A percentile compares a stretch with the other conserved stretches of the same genome.
These are phyloP conservation scores for Syndactyla subalaris DNA, from an alignment of 2,797 vertebrate species.

Conservation along the genomic window DNA sequence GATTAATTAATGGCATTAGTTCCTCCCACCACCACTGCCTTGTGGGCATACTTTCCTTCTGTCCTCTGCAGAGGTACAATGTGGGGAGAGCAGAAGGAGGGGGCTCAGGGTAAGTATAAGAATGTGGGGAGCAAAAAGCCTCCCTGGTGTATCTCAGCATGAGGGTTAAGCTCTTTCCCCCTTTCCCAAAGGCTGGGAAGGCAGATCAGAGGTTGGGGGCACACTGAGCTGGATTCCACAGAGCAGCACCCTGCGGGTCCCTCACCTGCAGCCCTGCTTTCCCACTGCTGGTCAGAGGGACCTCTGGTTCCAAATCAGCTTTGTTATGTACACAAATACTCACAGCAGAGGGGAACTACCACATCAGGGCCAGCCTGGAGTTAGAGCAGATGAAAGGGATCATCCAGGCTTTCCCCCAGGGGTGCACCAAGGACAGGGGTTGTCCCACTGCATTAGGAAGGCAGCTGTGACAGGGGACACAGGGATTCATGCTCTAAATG, in stretches of 20 bases:
- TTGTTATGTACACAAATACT: not conserved
- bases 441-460: not conserved
- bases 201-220: not conserved
- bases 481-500: not conserved
- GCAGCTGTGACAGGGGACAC: not conserved
- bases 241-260: not conserved
- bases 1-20: not conserved
- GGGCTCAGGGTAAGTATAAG: not conserved
- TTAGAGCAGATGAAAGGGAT: not conserved
- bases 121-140: not conserved
- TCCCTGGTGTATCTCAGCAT: not conserved
- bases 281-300: no score
- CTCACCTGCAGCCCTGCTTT: not conserved
- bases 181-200: fast-evolving
- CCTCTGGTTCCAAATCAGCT: not conserved
- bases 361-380: not conserved
- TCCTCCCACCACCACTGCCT: not conserved
- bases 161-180: not conserved
- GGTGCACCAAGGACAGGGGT: not conserved
- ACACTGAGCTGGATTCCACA: not conserved
- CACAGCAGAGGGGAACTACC: not conserved
- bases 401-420: not conserved
- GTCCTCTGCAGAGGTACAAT: not conserved
- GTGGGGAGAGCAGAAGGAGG: not conserved
- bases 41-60: not conserved